Evolutionary conservation across 2,113 vertebrate genomes (phyloP).

Genomic region (Percina caprodes): DNA sequence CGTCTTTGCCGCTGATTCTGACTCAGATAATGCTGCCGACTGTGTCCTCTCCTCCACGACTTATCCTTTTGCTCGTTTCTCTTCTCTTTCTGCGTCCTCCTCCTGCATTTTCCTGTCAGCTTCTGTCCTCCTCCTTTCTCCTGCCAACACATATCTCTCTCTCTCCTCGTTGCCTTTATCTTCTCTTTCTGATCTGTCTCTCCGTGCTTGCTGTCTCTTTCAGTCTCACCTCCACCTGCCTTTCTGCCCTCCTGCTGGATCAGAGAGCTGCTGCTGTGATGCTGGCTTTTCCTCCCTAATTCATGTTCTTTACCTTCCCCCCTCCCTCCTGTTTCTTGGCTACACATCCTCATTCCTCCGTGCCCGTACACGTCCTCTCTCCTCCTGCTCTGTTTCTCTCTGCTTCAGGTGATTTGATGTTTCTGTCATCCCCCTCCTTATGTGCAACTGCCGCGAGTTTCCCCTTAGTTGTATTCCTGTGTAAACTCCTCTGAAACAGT

Average conservation of each 20-base stretch:
- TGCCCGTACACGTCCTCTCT: not conserved
- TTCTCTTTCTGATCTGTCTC: not conserved
- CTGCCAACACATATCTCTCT: not conserved
- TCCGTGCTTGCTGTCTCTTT: not conserved
- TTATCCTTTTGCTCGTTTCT: not conserved
- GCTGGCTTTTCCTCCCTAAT: constrained; percentile 3
- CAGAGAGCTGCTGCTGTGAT: constrained; percentile 28
- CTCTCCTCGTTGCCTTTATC: not conserved
- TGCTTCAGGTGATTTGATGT: not conserved
- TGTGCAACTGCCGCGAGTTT: constrained; percentile 3
- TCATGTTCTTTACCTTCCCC: constrained; percentile 9
- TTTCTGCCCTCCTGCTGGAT: constrained; percentile 45
- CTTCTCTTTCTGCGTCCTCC: not conserved
- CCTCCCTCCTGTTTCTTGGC: constrained; percentile 16
- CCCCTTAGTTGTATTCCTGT: not conserved
- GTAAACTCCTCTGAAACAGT: not conserved
- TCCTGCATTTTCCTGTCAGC: constrained; percentile 5
- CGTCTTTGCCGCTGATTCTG: not conserved
- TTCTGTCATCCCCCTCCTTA: not conserved
- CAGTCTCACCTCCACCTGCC: not conserved
- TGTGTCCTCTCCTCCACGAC: not conserved
- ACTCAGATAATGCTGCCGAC: not conserved
- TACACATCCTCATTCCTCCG: not conserved
- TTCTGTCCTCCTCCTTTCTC: constrained; percentile 1
- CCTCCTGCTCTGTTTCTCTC: not conserved